phyloP scores from a whole-genome alignment of 2,888 invertebrate genomes.

The Spilosoma lubricipeda region DNA sequence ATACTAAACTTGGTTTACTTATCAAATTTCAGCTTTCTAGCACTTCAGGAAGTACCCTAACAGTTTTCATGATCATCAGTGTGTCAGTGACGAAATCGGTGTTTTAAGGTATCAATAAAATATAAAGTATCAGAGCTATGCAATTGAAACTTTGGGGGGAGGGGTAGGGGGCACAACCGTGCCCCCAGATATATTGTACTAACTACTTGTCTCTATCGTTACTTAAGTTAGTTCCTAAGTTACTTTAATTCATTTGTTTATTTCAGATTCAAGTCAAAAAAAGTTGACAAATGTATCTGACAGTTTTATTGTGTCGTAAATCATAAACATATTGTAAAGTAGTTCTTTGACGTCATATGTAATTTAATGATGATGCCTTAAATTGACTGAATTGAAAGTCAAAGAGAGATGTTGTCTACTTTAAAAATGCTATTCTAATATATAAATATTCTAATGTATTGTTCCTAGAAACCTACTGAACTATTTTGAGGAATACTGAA shows the following conservation, averaged over 20 bases:
- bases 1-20: too few species aligned
- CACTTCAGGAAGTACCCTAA: too few species aligned
- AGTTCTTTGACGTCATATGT: slow-evolving; percentile 26
- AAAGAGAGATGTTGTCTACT: neutral
- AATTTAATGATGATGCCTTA: slow-evolving; percentile 21
- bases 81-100: too few species aligned
- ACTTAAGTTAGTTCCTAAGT: too few species aligned
- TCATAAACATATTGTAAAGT: slow-evolving; percentile 26
- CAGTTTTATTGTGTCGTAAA: slow-evolving; percentile 27
- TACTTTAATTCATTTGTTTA: neutral
- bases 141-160: too few species aligned
- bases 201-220: too few species aligned
- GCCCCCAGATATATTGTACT: too few species aligned
- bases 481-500: neutral
- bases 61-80: too few species aligned
- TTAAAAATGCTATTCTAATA: neutral
- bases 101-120: too few species aligned
- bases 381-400: slow-evolving; percentile 19
- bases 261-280: neutral
- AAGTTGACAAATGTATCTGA: slow-evolving; percentile 17
- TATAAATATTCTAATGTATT: neutral
- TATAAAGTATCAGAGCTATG: too few species aligned
- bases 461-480: neutral
- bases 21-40: too few species aligned
- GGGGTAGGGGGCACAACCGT: too few species aligned